Percentiles rank a stretch among this genome's conserved stretches.
Conservation (phyloP, 23 tunicate genomes). For the Trididemnum miniatum region DNA sequence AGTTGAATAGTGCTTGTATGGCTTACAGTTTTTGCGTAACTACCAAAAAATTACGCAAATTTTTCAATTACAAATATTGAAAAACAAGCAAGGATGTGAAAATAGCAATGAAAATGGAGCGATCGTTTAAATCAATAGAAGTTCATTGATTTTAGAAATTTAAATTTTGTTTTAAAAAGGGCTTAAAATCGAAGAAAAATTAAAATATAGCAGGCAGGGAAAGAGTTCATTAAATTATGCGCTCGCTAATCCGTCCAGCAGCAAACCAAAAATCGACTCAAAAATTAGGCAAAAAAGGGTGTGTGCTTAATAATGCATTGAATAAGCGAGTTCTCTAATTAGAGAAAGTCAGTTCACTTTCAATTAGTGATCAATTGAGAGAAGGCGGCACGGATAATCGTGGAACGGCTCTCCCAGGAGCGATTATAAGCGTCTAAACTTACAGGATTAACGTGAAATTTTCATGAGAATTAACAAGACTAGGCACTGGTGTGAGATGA, state of each 20-base stretch:
- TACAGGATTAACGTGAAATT: constrained; percentile 48
- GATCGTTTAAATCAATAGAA: too few relatives aligned
- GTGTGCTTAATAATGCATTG: constrained; percentile 39
- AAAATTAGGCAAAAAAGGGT: neutral
- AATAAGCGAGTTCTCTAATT: constrained; percentile 18
- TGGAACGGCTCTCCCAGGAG: neutral
- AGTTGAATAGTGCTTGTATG: too few relatives aligned
- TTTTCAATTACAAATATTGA: too few relatives aligned
- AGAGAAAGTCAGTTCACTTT: constrained; percentile 9
- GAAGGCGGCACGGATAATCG: neutral
- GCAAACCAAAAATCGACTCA: neutral
- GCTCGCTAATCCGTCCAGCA: neutral
- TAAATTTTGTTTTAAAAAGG: too few relatives aligned
- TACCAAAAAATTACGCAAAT: too few relatives aligned
- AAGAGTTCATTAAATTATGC: constrained; percentile 7
- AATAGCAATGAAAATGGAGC: too few relatives aligned
- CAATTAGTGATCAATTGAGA: constrained; percentile 12
- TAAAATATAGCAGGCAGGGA: too few relatives aligned
- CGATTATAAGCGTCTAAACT: constrained; percentile 38
- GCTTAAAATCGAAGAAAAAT: too few relatives aligned
- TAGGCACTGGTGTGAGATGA: neutral
- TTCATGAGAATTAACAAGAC: constrained; percentile 18
- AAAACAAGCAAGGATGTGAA: too few relatives aligned
- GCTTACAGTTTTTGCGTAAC: too few relatives aligned
- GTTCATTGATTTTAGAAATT: too few relatives aligned